Percentiles rank a stretch among this genome's conserved stretches.
These are phyloP conservation scores for Pygoscelis adeliae DNA, from an alignment of 2,113 vertebrate species.

Conservation along the genomic window DNA sequence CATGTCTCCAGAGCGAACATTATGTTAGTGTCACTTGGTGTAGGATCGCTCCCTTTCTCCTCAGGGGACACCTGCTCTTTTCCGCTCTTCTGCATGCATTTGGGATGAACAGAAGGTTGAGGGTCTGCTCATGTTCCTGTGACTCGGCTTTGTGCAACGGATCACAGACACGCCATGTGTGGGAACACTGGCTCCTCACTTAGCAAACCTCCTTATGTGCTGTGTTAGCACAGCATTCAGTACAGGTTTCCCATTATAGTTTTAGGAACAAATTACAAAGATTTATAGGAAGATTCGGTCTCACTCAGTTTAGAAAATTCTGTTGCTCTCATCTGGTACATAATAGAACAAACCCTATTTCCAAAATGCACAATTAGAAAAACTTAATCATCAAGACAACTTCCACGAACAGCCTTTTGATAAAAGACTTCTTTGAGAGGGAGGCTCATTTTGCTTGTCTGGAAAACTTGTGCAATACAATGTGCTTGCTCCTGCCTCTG, in stretches of 20 bases:
- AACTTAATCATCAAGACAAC: slow-evolving; percentile 1
- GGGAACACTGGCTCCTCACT: slow-evolving; percentile 48
- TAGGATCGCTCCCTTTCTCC: slow-evolving; percentile 26
- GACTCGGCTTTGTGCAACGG: slow-evolving; percentile 41
- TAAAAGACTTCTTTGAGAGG: neutral
- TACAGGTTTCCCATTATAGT: slow-evolving; percentile 39
- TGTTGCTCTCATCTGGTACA: slow-evolving; percentile 7
- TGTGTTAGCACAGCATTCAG: slow-evolving; percentile 35
- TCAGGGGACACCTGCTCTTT: slow-evolving; percentile 59
- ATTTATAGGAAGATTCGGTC: slow-evolving; percentile 4
- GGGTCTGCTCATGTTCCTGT: slow-evolving; percentile 62
- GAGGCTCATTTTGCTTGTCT: neutral
- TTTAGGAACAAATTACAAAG: slow-evolving; percentile 49
- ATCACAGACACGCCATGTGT: slow-evolving; percentile 53
- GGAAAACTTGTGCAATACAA: neutral
- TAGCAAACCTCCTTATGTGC: slow-evolving; percentile 55
- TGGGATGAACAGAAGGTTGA: slow-evolving; percentile 69
- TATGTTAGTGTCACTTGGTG: slow-evolving; percentile 24
- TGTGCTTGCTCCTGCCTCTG: neutral
- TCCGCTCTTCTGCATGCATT: slow-evolving; percentile 25
- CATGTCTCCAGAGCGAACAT: slow-evolving; percentile 34
- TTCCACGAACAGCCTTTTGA: neutral
- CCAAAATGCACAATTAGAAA: slow-evolving; percentile 39
- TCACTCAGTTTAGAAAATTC: neutral
- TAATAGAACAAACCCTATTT: neutral